These are phyloP conservation scores for Dyspetes luteomarginatus DNA, from an alignment of 2,888 invertebrate species.

Conservation along the genomic window DNA sequence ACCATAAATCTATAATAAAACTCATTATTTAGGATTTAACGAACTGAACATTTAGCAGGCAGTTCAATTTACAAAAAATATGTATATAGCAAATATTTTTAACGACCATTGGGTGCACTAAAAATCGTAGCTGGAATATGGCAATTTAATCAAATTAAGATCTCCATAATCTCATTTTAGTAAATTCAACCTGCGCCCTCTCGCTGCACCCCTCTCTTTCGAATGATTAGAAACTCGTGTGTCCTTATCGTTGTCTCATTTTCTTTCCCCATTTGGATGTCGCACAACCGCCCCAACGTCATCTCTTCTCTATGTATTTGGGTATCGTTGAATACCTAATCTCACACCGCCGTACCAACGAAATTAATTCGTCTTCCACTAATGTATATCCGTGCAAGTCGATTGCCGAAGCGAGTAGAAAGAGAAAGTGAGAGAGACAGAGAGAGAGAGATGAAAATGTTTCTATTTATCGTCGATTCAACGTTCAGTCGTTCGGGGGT, in stretches of 20 bases:
- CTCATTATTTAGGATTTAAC: too few species aligned
- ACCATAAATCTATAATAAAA: too few species aligned
- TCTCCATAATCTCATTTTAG: slow-evolving; percentile 46
- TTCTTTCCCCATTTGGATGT: background rate
- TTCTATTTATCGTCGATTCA: slow-evolving; percentile 51
- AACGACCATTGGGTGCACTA: background rate
- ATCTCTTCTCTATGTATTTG: slow-evolving; percentile 16
- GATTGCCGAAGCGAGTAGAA: slow-evolving; percentile 66
- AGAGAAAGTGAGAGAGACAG: slow-evolving; percentile 39
- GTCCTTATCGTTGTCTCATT: slow-evolving; percentile 38
- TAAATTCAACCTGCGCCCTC: slow-evolving; percentile 21
- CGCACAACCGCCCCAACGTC: background rate
- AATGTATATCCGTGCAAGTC: slow-evolving; percentile 72
- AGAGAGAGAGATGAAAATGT: slow-evolving; percentile 33
- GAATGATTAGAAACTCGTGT: slow-evolving; percentile 53
- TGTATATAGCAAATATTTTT: background rate
- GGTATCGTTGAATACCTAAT: slow-evolving; percentile 65
- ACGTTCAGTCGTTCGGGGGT: slow-evolving; percentile 73
- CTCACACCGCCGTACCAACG: slow-evolving; percentile 71
- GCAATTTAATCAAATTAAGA: slow-evolving; percentile 71
- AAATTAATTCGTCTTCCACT: slow-evolving; percentile 79
- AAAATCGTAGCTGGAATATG: slow-evolving; percentile 60
- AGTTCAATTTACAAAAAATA: background rate
- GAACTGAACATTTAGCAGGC: too few species aligned
- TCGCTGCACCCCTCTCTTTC: slow-evolving; percentile 7